These are phyloP conservation scores for Oxytorus armatus DNA, from an alignment of 2,888 invertebrate species.

Conservation along the genomic window DNA sequence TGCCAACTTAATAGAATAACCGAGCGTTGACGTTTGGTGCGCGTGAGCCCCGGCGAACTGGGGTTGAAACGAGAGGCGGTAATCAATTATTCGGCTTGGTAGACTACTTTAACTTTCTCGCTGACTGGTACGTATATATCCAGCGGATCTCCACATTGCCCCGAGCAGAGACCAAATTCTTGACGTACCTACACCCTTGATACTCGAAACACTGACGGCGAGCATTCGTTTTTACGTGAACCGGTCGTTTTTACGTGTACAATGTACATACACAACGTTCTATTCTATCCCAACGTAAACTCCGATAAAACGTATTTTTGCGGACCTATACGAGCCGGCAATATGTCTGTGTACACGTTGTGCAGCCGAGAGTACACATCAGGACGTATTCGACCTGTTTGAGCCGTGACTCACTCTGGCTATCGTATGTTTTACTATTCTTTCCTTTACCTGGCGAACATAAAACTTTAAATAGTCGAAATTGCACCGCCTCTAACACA, in stretches of 20 bases:
- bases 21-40: constrained; percentile 73
- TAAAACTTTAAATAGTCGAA: constrained; percentile 68
- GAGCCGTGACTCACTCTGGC: constrained; percentile 10
- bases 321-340: not conserved
- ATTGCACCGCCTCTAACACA: constrained; percentile 52
- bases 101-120: constrained; percentile 36
- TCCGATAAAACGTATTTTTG: constrained; percentile 6
- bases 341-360: constrained; percentile 2
- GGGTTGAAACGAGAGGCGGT: constrained; percentile 64
- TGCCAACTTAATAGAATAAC: constrained; percentile 77
- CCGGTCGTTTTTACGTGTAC: not conserved
- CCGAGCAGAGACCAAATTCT: not conserved
- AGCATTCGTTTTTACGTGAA: not conserved
- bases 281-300: not conserved
- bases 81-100: constrained; percentile 73
- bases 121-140: constrained; percentile 12
- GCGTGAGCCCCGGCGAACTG: constrained; percentile 62
- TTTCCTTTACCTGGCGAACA: constrained; percentile 27
- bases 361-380: constrained; percentile 24
- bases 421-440: constrained; percentile 25
- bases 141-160: not conserved
- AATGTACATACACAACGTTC: not conserved
- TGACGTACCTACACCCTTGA: not conserved
- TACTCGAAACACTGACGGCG: not conserved
- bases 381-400: constrained; percentile 30